These are phyloP conservation scores for Hephaestus fuliginosus DNA, from an alignment of 2,797 vertebrate genomes.

Conservation along the genomic window DNA sequence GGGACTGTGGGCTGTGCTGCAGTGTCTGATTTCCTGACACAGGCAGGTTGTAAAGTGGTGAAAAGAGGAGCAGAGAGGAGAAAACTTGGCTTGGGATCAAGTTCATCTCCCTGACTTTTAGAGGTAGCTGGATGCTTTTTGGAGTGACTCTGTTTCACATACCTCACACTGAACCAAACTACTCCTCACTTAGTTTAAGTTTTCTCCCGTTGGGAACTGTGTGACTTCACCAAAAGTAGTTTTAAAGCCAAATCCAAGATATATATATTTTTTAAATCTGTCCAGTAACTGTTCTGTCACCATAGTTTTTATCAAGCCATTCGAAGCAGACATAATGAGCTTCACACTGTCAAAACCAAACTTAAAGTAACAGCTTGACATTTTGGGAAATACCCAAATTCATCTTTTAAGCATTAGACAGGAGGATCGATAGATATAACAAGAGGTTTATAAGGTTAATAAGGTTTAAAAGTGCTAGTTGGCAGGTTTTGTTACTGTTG, in stretches of 20 bases:
- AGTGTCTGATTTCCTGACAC: slow-evolving; percentile 17
- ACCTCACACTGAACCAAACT: slow-evolving; percentile 4
- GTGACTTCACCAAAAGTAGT: slow-evolving; percentile 8
- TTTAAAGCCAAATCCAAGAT: not conserved
- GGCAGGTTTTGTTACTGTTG: not conserved
- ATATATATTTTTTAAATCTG: not conserved
- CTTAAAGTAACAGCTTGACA: not conserved
- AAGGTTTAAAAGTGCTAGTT: not conserved
- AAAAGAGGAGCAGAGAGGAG: slow-evolving; percentile 7
- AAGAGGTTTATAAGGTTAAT: not conserved
- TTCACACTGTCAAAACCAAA: not conserved
- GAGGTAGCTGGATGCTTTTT: slow-evolving; percentile 11
- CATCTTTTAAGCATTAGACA: not conserved
- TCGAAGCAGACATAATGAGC: not conserved
- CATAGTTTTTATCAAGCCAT: slow-evolving; percentile 1
- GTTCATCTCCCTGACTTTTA: slow-evolving; percentile 34
- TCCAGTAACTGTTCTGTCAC: not conserved
- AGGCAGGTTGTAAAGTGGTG: slow-evolving; percentile 21
- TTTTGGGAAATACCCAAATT: not conserved
- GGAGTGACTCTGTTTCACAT: slow-evolving; percentile 25
- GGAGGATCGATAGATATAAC: not conserved
- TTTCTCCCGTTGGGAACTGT: not conserved
- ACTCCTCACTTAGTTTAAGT: not conserved
- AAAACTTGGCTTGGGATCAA: slow-evolving; percentile 35
- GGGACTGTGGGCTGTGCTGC: slow-evolving; percentile 16